Evolutionary conservation across 2,797 vertebrate species (phyloP).

Genomic region (Chloroceryle amazona): DNA sequence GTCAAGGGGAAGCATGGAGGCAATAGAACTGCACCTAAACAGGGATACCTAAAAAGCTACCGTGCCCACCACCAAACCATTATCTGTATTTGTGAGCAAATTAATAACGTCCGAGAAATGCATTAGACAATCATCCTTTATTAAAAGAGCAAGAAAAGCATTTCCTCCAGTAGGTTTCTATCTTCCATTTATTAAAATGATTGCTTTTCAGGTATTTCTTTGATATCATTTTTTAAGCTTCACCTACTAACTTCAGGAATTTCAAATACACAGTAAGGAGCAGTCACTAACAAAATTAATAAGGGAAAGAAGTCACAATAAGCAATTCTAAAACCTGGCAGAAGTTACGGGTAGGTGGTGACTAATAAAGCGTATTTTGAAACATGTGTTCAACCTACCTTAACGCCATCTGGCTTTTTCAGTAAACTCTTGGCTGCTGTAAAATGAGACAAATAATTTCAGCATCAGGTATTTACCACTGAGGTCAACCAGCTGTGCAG

Average conservation of each 20-base stretch:
- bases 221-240: not conserved
- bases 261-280: not conserved
- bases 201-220: not conserved
- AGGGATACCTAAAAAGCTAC: not conserved
- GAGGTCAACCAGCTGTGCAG: not conserved
- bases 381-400: conserved; percentile 86
- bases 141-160: not conserved
- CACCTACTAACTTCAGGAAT: not conserved
- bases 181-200: not conserved
- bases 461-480: not conserved
- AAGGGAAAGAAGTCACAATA: not conserved
- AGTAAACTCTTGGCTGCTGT: conserved; percentile 98
- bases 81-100: not conserved
- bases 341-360: not conserved
- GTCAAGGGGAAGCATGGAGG: not conserved
- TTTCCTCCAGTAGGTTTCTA: not conserved
- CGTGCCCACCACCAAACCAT: not conserved
- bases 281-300: not conserved
- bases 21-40: not conserved
- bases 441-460: conserved; percentile 69
- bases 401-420: conserved; percentile 96
- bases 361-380: not conserved
- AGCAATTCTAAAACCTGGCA: not conserved
- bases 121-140: not conserved
- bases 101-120: not conserved